phyloP scores from a whole-genome alignment of 2,888 invertebrate genomes.

The Metacarcinus magister region DNA sequence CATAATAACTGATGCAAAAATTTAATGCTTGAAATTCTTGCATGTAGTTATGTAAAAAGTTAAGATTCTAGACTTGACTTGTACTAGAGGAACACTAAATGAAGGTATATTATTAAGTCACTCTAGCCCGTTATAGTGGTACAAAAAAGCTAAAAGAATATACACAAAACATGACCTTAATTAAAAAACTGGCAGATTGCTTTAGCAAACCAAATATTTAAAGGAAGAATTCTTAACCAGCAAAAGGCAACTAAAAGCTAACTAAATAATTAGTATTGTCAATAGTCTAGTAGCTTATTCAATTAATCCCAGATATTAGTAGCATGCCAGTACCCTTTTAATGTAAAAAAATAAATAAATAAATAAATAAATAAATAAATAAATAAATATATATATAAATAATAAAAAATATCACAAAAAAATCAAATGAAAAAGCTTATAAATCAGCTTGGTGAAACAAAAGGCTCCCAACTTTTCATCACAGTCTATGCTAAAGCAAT shows the following conservation, averaged over 20 bases:
- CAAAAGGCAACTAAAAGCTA: constrained; percentile 68
- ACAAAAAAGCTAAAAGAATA: constrained; percentile 39
- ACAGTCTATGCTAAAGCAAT: constrained; percentile 80
- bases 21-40: not conserved
- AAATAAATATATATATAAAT: constrained; percentile 47
- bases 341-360: constrained; percentile 57
- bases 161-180: constrained; percentile 46
- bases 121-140: constrained; percentile 30
- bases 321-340: constrained; percentile 63
- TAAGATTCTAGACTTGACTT: not conserved
- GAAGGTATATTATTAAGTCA: not conserved
- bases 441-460: constrained; percentile 80
- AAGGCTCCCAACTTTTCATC: constrained; percentile 78
- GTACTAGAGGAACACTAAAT: not conserved
- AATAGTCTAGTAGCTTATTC: not conserved
- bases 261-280: constrained; percentile 65
- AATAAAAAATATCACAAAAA: constrained; percentile 57
- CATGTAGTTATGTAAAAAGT: not conserved
- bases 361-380: not conserved
- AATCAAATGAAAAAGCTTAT: constrained; percentile 44
- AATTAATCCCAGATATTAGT: constrained; percentile 73
- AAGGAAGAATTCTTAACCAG: constrained; percentile 31
- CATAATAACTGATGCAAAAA: not conserved
- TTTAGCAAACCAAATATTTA: constrained; percentile 73
- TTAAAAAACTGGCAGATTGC: constrained; percentile 70